Evolutionary conservation across 2,113 vertebrate genomes (phyloP).

Genomic region (Craseonycteris thonglongyai): DNA sequence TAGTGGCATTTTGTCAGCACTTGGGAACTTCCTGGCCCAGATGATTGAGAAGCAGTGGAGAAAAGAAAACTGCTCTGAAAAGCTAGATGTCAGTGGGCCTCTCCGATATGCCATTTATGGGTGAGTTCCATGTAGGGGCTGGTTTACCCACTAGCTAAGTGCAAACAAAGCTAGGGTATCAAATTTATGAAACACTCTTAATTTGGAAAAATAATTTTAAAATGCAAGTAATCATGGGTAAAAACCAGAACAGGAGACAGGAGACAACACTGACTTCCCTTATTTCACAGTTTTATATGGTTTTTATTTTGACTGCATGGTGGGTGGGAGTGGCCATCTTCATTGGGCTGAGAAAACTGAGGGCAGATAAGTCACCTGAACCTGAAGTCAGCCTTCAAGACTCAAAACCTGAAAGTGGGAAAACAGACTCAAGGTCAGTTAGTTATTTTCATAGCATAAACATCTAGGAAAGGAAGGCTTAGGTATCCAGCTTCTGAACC

Average conservation of each 20-base stretch:
- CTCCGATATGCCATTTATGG: slow-evolving; percentile 85
- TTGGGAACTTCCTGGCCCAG: slow-evolving; percentile 89
- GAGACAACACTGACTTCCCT: background rate
- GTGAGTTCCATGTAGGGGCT: slow-evolving; percentile 69
- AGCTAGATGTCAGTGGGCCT: slow-evolving; percentile 78
- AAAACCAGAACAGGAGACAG: background rate
- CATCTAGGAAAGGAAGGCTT: background rate
- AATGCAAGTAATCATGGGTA: background rate
- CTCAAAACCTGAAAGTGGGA: background rate
- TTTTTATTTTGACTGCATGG: background rate
- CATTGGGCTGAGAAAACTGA: background rate
- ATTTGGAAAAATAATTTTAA: background rate
- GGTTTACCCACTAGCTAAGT: background rate
- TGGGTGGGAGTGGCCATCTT: background rate
- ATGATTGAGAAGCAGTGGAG: slow-evolving; percentile 80
- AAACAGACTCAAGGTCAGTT: background rate
- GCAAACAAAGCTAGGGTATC: background rate
- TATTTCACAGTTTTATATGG: background rate
- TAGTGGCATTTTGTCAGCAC: slow-evolving; percentile 87
- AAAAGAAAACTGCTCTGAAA: slow-evolving; percentile 64
- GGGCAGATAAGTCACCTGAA: background rate
- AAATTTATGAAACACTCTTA: background rate
- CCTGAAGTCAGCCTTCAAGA: background rate
- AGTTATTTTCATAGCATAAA: background rate
- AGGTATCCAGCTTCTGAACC: background rate